A percentile compares a stretch with the other conserved stretches of the same genome.
These are phyloP conservation scores for Sebastes trivittatus DNA, from an alignment of 2,797 vertebrate species.

Conservation along the genomic window DNA sequence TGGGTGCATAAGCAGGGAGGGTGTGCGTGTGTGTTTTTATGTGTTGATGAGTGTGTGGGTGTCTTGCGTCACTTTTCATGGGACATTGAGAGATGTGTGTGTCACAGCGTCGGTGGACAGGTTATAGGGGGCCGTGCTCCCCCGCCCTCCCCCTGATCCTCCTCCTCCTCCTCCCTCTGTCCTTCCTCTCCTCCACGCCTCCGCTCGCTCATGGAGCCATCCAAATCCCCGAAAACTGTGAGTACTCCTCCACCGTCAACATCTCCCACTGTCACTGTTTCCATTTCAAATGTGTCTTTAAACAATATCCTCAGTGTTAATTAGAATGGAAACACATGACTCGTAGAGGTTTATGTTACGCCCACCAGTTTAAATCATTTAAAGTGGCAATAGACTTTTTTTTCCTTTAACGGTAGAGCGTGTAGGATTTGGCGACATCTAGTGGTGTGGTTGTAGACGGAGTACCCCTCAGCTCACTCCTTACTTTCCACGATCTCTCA, in stretches of 20 bases:
- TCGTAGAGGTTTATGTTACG: not conserved
- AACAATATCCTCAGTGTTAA: not conserved
- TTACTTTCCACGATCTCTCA: too few relatives aligned
- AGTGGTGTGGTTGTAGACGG: too few relatives aligned
- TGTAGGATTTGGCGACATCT: too few relatives aligned
- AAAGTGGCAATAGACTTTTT: not conserved
- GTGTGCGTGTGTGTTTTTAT: slow-evolving; percentile 28
- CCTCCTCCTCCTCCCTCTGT: slow-evolving; percentile 51
- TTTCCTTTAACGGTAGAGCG: not conserved
- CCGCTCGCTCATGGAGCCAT: slow-evolving; percentile 62
- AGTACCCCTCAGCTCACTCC: too few relatives aligned
- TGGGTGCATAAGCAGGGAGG: not conserved
- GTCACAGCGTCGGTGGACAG: slow-evolving; percentile 59
- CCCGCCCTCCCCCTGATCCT: slow-evolving; percentile 31
- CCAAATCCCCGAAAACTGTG: slow-evolving; percentile 67
- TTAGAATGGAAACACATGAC: too few relatives aligned
- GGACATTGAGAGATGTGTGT: slow-evolving; percentile 76
- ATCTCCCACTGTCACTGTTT: not conserved
- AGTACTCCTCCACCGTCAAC: slow-evolving; percentile 44
- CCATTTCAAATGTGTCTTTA: not conserved
- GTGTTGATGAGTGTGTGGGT: slow-evolving; percentile 64
- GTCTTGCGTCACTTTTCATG: slow-evolving; percentile 59
- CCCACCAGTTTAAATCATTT: not conserved
- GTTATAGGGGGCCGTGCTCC: slow-evolving; percentile 43
- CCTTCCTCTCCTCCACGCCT: slow-evolving; percentile 46